Evolutionary conservation across 2,888 invertebrate species (phyloP).

Genomic region (Synanthedon myopaeformis): DNA sequence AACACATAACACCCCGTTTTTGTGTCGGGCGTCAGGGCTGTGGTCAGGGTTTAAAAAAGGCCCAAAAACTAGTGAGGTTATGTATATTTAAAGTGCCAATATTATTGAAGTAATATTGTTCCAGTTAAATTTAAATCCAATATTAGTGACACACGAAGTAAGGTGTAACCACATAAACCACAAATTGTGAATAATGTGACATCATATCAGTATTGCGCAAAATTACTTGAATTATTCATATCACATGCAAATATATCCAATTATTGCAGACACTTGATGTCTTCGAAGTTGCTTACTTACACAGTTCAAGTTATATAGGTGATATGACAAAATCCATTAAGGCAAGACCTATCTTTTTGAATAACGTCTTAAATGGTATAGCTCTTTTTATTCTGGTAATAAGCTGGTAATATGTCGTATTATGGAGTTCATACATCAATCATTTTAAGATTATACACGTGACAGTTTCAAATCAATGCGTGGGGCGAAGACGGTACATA

Average conservation of each 20-base stretch:
- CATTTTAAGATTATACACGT: constrained; percentile 14
- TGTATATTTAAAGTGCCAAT: neutral
- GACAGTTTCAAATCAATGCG: constrained; percentile 13
- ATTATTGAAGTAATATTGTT: neutral
- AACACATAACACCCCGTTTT: no score
- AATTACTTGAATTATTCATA: constrained; percentile 52
- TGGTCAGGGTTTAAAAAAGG: no score
- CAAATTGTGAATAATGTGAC: constrained; percentile 57
- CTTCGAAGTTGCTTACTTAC: neutral
- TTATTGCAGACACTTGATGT: constrained; percentile 9
- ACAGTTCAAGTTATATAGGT: neutral
- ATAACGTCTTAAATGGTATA: neutral
- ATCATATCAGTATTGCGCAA: constrained; percentile 32
- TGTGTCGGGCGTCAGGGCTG: no score
- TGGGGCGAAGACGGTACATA: neutral
- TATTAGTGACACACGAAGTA: constrained; percentile 18
- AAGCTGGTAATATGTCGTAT: neutral
- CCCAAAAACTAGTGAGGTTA: neutral
- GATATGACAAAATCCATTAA: neutral
- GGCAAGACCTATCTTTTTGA: neutral
- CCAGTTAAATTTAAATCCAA: neutral
- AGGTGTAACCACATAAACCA: constrained; percentile 23
- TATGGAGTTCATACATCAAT: constrained; percentile 10
- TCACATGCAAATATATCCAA: constrained; percentile 11
- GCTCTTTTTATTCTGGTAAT: neutral